Conservation (phyloP, 2,797 vertebrate genomes). For the Eremophila alpestris region DNA sequence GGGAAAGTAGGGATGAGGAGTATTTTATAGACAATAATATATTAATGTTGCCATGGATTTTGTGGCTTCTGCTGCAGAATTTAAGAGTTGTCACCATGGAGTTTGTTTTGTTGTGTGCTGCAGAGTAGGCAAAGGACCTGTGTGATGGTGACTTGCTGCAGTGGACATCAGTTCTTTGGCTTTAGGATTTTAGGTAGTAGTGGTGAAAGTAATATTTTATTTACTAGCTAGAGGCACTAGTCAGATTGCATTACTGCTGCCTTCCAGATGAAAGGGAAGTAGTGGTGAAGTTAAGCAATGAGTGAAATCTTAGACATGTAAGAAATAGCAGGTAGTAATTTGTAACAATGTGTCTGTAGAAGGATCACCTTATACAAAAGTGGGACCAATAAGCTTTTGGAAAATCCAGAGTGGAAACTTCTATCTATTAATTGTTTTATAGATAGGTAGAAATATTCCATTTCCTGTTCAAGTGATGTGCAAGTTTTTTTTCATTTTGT, state of each 20-base stretch:
- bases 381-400: neutral
- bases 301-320: neutral
- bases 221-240: neutral
- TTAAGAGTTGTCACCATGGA: neutral
- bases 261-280: neutral
- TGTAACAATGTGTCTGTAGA: neutral
- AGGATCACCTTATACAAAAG: neutral
- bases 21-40: slow-evolving; percentile 36
- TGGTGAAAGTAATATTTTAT: neutral
- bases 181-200: neutral
- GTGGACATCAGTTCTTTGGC: neutral
- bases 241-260: neutral
- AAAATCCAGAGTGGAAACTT: neutral
- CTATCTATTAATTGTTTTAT: neutral
- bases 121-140: neutral
- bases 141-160: neutral
- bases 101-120: neutral
- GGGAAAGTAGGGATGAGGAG: neutral
- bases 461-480: neutral
- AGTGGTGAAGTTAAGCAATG: neutral
- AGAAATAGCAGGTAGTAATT: neutral
- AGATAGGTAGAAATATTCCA: neutral
- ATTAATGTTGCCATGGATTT: slow-evolving; percentile 58
- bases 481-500: neutral
- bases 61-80: neutral